phyloP scores from a whole-genome alignment of 2,797 vertebrate genomes.

The Clarias laeviceps region DNA sequence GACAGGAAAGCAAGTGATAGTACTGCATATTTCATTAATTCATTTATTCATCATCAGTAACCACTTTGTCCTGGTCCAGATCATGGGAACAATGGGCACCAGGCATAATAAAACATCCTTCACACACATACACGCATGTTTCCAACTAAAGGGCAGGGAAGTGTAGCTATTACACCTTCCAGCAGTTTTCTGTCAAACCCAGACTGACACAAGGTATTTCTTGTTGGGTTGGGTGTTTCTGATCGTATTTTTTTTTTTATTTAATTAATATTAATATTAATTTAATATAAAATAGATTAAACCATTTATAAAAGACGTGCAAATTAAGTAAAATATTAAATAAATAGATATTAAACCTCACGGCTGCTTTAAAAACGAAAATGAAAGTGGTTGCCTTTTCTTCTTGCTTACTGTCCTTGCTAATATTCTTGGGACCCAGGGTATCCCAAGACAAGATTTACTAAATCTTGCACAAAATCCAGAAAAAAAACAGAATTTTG shows the following conservation, averaged over 20 bases:
- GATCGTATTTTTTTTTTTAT: neutral
- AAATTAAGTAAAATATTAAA: too few relatives aligned
- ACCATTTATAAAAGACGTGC: too few relatives aligned
- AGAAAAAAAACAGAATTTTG: too few relatives aligned
- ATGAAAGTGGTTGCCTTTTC: too few relatives aligned
- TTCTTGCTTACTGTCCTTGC: too few relatives aligned
- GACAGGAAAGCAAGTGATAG: neutral
- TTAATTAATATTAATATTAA: too few relatives aligned
- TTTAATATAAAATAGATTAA: too few relatives aligned
- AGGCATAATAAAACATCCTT: neutral
- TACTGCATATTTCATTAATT: neutral
- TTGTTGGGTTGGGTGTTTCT: neutral
- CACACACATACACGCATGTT: neutral
- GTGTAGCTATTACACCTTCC: neutral
- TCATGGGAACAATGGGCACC: neutral
- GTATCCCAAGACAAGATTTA: too few relatives aligned
- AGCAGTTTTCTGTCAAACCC: neutral
- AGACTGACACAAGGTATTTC: neutral
- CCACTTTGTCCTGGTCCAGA: neutral
- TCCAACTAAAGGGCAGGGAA: neutral
- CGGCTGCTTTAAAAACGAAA: too few relatives aligned
- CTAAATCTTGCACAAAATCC: too few relatives aligned
- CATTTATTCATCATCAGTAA: neutral
- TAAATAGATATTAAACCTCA: too few relatives aligned
- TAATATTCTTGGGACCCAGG: too few relatives aligned